Evolutionary conservation across 2,797 vertebrate genomes (phyloP).

Genomic region (Hemibagrus guttatus): DNA sequence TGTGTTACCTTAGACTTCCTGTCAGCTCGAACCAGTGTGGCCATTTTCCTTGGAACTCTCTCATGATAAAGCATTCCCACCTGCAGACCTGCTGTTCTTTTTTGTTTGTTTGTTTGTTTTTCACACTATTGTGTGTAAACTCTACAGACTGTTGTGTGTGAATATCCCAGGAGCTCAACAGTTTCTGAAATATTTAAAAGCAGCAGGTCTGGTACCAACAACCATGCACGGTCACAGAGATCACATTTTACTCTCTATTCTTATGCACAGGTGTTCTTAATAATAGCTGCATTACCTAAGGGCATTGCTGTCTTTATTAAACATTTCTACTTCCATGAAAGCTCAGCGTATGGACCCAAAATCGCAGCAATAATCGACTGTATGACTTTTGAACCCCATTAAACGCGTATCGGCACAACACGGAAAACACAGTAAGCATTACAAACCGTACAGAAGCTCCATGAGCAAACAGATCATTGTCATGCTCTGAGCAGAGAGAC

Average conservation of each 20-base stretch:
- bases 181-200: background rate
- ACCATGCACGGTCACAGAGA: background rate
- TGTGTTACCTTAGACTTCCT: background rate
- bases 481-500: background rate
- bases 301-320: background rate
- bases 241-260: background rate
- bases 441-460: background rate
- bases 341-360: background rate
- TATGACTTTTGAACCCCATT: conserved; percentile 19
- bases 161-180: background rate
- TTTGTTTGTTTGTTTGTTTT: background rate
- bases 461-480: background rate
- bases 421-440: background rate
- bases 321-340: background rate
- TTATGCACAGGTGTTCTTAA: background rate
- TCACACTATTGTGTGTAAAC: background rate
- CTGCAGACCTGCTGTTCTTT: background rate
- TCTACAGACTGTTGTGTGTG: background rate
- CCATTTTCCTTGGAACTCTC: background rate
- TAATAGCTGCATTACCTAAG: background rate
- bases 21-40: background rate
- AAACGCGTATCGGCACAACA: background rate
- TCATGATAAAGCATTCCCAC: background rate
- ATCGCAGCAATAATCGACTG: background rate
- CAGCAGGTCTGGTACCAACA: background rate